These are phyloP conservation scores for Triops cancriformis DNA, from an alignment of 1,140 invertebrate species.

Conservation along the genomic window DNA sequence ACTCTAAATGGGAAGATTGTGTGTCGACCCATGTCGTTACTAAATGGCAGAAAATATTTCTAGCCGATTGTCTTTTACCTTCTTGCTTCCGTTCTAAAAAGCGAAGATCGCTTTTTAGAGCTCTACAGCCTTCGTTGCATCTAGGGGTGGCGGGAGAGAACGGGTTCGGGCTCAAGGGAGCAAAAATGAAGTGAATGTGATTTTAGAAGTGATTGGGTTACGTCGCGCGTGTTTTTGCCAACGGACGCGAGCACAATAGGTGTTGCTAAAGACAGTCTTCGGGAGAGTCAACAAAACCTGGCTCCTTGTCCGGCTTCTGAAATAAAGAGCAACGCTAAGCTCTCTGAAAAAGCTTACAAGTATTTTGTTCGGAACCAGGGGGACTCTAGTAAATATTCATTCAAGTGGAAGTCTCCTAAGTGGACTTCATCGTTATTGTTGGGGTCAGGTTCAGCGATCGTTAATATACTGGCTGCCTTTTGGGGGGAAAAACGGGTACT, in stretches of 20 bases:
- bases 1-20: no score
- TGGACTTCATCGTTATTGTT: not conserved
- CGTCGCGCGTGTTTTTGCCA: not conserved
- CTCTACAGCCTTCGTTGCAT: not conserved
- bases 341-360: no score
- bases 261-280: not conserved
- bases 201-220: not conserved
- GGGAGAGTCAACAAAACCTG: not conserved
- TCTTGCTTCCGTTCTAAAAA: no score
- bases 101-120: no score
- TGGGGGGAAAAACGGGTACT: not conserved
- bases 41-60: no score
- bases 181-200: not conserved
- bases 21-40: no score
- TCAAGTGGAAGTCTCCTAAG: not conserved
- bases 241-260: not conserved
- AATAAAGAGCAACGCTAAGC: no score
- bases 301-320: no score
- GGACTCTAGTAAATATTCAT: no score
- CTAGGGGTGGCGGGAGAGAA: not conserved
- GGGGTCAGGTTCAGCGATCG: not conserved
- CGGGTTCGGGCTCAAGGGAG: not conserved
- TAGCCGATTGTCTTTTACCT: no score
- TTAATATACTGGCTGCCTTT: not conserved
- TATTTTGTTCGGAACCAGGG: no score